Base-by-base conservation (phyloP, 35 echinoderm and acorn worm genomes). In the Hemicentrotus pulcherrimus region DNA sequence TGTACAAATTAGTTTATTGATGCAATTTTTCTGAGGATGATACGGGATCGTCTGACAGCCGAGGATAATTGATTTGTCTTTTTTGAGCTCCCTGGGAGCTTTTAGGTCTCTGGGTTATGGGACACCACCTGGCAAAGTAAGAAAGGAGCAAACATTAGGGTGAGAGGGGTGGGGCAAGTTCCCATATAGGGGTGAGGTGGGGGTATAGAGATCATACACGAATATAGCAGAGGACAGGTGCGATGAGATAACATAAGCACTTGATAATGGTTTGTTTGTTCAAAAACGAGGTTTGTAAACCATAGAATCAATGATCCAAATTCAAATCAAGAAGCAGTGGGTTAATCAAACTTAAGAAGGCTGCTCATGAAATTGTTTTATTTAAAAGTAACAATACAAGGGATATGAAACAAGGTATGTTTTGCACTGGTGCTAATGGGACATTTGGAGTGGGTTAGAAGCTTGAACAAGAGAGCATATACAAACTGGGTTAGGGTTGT, bases 1-100 rank as follows among this genome's bases (percentile, higher is more conserved):
- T 78, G 65, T 78, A 22, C 65, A 78, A 78, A 78, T 78, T 78
- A 78, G 65, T 78, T 78, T 78, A 78, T 78, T 78, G 65, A 78
- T 78, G n/a, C 65, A n/a, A 78, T 78, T 78, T 78, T 78, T 78
- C 22, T 78, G 50, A 78, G 65, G 65, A 78, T 78, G 65, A 78
- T 71, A 24, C 16, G 61, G 13, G 61, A 24, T 78, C 7, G 65
- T 78, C 65, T 78, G 65, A 78, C 65, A 78, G 65, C 65, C 65
- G 19, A 6, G 19, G 18, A 78, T 78, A 78, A 78, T 78, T 78
- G 65, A 78, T 78, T 78, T 78, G 19, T 22, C 28, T n/a, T 78
- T 70, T 78, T 78, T 78, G 65, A 78, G 19, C 65, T 78, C 65
- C 65, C 65, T 6, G 65, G 65, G 65, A 28, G 65, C 65, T 78